phyloP scores from a whole-genome alignment of 2,888 invertebrate genomes.

The Tipula unca region DNA sequence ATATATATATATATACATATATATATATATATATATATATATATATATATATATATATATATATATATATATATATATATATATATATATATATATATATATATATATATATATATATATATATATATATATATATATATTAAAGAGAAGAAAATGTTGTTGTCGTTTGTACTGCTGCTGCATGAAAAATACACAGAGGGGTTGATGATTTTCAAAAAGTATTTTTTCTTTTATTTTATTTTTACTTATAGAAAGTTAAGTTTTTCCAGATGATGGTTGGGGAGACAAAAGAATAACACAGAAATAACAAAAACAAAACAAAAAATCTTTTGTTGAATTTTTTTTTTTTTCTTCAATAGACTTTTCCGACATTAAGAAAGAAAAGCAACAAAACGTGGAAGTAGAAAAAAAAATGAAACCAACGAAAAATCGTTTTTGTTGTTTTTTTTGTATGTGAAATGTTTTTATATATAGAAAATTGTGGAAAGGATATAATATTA shows the following conservation, averaged over 20 bases:
- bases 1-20: too few relatives aligned
- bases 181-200: not conserved
- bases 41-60: too few relatives aligned
- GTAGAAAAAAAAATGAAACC: not conserved
- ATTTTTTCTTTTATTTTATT: not conserved
- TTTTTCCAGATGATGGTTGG: not conserved
- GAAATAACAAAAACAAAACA: not conserved
- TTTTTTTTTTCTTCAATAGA: not conserved
- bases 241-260: not conserved
- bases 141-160: not conserved
- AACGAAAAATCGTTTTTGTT: not conserved
- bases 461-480: not conserved
- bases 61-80: too few relatives aligned
- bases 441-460: not conserved
- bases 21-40: too few relatives aligned
- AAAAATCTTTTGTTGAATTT: not conserved
- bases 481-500: not conserved
- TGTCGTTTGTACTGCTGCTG: not conserved
- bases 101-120: too few relatives aligned
- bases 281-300: not conserved
- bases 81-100: too few relatives aligned
- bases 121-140: too few relatives aligned
- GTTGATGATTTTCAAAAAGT: not conserved
- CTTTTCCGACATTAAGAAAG: not conserved
- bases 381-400: not conserved